These are phyloP conservation scores for Orgyia antiqua DNA, from an alignment of 2,888 invertebrate genomes.

Conservation along the genomic window DNA sequence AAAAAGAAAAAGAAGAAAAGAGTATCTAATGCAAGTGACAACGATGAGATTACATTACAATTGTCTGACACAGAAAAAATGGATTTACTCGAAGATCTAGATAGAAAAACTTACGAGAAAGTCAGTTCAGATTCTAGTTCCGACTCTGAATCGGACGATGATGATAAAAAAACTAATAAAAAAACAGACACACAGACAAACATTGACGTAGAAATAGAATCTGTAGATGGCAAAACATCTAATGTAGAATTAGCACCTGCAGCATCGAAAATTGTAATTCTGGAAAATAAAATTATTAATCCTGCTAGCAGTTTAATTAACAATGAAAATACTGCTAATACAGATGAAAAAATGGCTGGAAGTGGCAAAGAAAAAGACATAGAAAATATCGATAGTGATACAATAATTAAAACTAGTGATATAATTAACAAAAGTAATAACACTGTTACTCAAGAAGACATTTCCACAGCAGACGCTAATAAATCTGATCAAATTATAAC, in stretches of 20 bases:
- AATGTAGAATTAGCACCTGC: no score
- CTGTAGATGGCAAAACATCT: conserved; percentile 1
- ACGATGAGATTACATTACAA: conserved; percentile 67
- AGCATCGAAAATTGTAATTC: no score
- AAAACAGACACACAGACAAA: neutral
- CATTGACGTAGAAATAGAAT: neutral
- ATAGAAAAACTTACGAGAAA: conserved; percentile 49
- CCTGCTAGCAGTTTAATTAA: neutral
- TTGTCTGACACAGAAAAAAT: conserved; percentile 70
- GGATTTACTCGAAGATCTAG: conserved; percentile 66
- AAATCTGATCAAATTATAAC: neutral
- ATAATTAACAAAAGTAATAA: no score
- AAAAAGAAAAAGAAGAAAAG: conserved; percentile 45
- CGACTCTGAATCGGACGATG: conserved; percentile 13
- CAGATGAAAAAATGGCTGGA: neutral
- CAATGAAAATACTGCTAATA: neutral
- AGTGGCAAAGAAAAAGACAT: neutral
- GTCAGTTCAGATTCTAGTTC: conserved; percentile 37
- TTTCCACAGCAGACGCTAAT: no score
- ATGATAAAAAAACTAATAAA: neutral
- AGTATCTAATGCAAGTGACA: conserved; percentile 44
- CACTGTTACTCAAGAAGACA: no score
- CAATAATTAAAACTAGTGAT: no score
- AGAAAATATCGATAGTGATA: no score
- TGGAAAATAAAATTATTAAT: neutral